Evolutionary conservation across 2,888 invertebrate species (phyloP), one percentile per base, ranked within the genome.

Genomic region (Andrena bucephala): DNA sequence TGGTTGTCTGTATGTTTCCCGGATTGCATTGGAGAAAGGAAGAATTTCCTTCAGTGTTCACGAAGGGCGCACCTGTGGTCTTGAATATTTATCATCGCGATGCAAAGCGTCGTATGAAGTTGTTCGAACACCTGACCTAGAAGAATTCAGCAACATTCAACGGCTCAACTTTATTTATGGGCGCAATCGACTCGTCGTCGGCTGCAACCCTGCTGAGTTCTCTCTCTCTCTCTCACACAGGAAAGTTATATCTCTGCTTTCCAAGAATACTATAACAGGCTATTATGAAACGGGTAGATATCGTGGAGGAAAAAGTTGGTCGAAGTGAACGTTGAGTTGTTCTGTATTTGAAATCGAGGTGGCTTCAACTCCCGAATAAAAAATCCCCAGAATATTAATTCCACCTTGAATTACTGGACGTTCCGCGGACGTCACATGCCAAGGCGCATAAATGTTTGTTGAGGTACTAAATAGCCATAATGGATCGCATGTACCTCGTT

Each of bases 401-500:
- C 27, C 29, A 59, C 29, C 29, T 13, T 16, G 29, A 59, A 59
- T 59, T 27, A 59, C 57, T 27, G 27, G 6, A 13, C 2, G 5
- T 16, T 59, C 16, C 52, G 50, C 65, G n/a, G 13, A 67, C 65
- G 57, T 48, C 57, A 65, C 31, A n/a, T 6, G 52, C 33, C 50
- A 8, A 16, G 24, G 36, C 36, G 7, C 5, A 54, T 50, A 20
- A 20, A 20, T 20, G 20, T 20, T 20, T 20, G 0, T 73, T 50
- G 48, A 66, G 42, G 70, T 27, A 29, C 69, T 29, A 13, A 33
- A 20, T 62, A 13, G 29, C 70, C 36, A 24, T 68, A 68, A 62
- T 48, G 48, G 63, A 60, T 84, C 65, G 68, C 66, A 68, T 33
- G 60, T 50, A 5, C 50, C 68, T 75, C 71, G 63, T 68, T 84